Evolutionary conservation across 1,140 invertebrate species (phyloP).

Genomic region (Delia radicum): DNA sequence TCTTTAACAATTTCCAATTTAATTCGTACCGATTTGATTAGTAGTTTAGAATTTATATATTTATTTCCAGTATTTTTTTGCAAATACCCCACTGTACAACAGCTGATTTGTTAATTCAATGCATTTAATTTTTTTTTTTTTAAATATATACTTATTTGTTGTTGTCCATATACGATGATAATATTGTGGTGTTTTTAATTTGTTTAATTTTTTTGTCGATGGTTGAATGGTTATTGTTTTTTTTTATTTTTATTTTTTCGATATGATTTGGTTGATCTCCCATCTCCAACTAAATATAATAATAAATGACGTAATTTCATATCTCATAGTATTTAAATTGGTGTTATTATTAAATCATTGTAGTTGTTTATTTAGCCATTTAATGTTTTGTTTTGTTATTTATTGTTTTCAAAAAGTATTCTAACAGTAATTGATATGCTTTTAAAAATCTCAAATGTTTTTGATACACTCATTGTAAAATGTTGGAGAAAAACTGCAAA

Average conservation of each 20-base stretch:
- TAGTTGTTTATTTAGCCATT: not conserved
- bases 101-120: too few relatives aligned
- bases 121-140: not conserved
- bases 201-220: not conserved
- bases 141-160: too few relatives aligned
- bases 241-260: not conserved
- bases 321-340: not conserved
- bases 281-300: not conserved
- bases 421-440: not conserved
- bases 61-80: too few relatives aligned
- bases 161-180: too few relatives aligned
- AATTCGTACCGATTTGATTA: too few relatives aligned
- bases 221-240: not conserved
- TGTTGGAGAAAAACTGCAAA: not conserved
- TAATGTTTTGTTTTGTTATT: not conserved
- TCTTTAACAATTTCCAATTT: too few relatives aligned
- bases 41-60: too few relatives aligned
- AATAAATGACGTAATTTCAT: not conserved
- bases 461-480: too few relatives aligned
- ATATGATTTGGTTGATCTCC: not conserved
- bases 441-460: not conserved
- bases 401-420: not conserved
- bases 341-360: not conserved
- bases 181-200: not conserved
- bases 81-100: too few relatives aligned